A percentile compares a stretch with the other conserved stretches of the same genome.
phyloP scores from a whole-genome alignment of 2,113 vertebrate genomes.

The Festucalex cinctus region DNA sequence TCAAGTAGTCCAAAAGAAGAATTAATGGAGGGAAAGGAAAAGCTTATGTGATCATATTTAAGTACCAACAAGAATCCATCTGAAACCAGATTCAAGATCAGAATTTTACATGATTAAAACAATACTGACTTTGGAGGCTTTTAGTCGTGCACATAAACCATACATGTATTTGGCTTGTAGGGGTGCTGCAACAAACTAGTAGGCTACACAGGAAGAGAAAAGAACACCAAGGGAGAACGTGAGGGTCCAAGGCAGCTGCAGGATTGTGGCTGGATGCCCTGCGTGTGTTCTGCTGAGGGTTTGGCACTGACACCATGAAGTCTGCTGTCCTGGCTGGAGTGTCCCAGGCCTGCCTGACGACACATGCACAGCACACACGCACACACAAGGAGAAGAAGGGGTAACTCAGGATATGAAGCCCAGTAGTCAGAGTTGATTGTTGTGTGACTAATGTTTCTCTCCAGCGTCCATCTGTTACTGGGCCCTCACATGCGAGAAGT shows the following conservation, averaged over 20 bases:
- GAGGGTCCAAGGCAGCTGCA: constrained; percentile 59
- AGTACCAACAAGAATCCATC: constrained; percentile 30
- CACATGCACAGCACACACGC: background rate
- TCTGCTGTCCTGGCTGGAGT: constrained; percentile 61
- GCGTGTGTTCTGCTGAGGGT: constrained; percentile 51
- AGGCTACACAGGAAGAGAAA: constrained; percentile 17
- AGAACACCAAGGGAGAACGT: constrained; percentile 26
- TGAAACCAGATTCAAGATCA: background rate
- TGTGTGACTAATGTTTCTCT: constrained; percentile 58
- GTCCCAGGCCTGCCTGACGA: constrained; percentile 48
- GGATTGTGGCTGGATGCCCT: constrained; percentile 58
- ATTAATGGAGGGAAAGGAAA: constrained; percentile 34
- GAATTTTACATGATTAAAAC: constrained; percentile 26
- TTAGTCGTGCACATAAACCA: constrained; percentile 5
- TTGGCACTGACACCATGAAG: constrained; percentile 53
- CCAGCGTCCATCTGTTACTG: constrained; percentile 54
- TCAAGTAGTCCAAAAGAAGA: constrained; percentile 42
- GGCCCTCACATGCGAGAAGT: constrained; percentile 21
- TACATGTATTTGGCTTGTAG: constrained; percentile 23
- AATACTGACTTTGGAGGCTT: constrained; percentile 8
- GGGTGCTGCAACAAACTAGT: constrained; percentile 17
- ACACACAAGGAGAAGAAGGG: constrained; percentile 20
- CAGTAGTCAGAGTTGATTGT: constrained; percentile 47
- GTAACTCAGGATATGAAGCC: constrained; percentile 24
- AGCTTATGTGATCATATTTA: constrained; percentile 32